Evolutionary conservation across 2,113 vertebrate species (phyloP).

Genomic region (Plectropomus leopardus): DNA sequence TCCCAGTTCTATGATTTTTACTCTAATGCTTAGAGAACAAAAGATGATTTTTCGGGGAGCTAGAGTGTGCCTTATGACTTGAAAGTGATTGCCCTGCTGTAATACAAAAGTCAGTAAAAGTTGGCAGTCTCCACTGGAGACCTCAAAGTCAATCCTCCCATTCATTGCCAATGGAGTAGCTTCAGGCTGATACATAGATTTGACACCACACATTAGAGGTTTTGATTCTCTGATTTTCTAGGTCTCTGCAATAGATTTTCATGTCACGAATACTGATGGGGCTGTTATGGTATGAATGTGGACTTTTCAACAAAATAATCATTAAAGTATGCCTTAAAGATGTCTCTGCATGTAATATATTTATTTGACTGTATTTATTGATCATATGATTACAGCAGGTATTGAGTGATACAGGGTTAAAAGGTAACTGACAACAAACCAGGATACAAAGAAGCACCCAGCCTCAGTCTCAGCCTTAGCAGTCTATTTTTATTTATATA

Average conservation of each 20-base stretch:
- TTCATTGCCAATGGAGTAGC: slow-evolving; percentile 4
- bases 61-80: neutral
- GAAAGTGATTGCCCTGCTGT: slow-evolving; percentile 15
- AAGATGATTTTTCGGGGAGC: neutral
- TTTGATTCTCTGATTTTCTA: slow-evolving; percentile 15
- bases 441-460: neutral
- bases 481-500: too few species aligned
- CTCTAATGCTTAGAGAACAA: slow-evolving; percentile 13
- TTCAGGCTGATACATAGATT: slow-evolving; percentile 3
- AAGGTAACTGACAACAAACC: slow-evolving; percentile 66
- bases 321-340: neutral
- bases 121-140: slow-evolving; percentile 7
- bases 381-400: slow-evolving; percentile 49
- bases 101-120: slow-evolving; percentile 8
- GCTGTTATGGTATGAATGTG: neutral
- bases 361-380: neutral
- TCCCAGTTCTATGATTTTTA: slow-evolving; percentile 10
- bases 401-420: slow-evolving; percentile 52
- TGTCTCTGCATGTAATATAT: neutral
- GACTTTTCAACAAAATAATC: neutral
- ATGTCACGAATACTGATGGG: slow-evolving; percentile 2
- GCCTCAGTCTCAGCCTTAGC: too few species aligned
- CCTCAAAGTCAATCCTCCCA: slow-evolving; percentile 32
- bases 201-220: neutral
- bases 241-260: neutral